phyloP scores from a whole-genome alignment of 2,797 vertebrate genomes.

The Zalophus californianus region DNA sequence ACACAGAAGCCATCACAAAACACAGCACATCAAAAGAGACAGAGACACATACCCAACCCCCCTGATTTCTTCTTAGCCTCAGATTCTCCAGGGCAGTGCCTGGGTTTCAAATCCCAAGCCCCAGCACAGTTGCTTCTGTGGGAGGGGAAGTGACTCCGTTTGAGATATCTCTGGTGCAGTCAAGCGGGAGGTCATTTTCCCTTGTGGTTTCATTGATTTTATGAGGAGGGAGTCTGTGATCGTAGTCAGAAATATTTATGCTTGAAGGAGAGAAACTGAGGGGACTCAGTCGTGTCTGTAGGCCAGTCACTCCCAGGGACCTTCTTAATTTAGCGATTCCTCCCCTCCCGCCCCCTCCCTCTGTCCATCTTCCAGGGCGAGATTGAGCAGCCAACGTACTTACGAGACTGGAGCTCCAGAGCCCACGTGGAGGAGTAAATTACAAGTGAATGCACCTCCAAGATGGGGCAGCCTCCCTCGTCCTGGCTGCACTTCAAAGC shows the following conservation, averaged over 20 bases:
- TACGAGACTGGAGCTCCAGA: background rate
- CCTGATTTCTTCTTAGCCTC: background rate
- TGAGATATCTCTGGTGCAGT: conserved; percentile 76
- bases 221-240: conserved; percentile 79
- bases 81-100: background rate
- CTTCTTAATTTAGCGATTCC: conserved; percentile 59
- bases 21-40: background rate
- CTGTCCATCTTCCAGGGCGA: background rate
- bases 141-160: background rate
- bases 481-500: conserved; percentile 76
- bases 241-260: conserved; percentile 76
- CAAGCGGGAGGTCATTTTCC: conserved; percentile 76
- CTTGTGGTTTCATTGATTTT: conserved; percentile 80
- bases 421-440: conserved; percentile 74
- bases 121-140: background rate
- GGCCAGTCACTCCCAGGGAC: conserved; percentile 65
- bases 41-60: background rate
- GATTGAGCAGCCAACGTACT: conserved; percentile 11
- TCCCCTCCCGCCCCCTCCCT: background rate
- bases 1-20: background rate
- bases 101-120: background rate
- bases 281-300: conserved; percentile 33
- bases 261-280: conserved; percentile 56
- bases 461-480: conserved; percentile 48
- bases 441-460: conserved; percentile 56